A percentile compares a stretch with the other conserved stretches of the same genome.
phyloP scores from a whole-genome alignment of 1,140 invertebrate species.

The Drosophila bocki region DNA sequence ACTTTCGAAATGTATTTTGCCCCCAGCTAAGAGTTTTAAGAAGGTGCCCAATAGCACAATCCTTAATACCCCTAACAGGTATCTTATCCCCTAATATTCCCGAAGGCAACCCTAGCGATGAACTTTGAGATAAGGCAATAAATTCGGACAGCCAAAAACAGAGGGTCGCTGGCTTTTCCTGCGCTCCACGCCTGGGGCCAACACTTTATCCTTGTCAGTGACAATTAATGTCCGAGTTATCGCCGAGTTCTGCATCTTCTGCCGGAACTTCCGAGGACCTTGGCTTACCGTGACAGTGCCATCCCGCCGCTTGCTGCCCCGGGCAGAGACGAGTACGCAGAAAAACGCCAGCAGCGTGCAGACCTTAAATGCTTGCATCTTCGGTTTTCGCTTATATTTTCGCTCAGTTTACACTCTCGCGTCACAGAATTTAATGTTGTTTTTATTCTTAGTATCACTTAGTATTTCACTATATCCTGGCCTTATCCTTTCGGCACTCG shows the following conservation, averaged over 20 bases:
- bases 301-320: slow-evolving; percentile 51
- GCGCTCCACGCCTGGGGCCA: background rate
- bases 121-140: slow-evolving; percentile 30
- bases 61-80: background rate
- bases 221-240: slow-evolving; percentile 30
- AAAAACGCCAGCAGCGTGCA: slow-evolving; percentile 58
- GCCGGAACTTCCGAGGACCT: slow-evolving; percentile 1
- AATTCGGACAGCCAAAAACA: slow-evolving; percentile 18
- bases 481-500: slow-evolving; percentile 40
- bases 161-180: background rate
- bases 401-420: slow-evolving; percentile 7
- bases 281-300: slow-evolving; percentile 63
- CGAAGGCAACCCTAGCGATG: slow-evolving; percentile 7
- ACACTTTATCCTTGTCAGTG: slow-evolving; percentile 44
- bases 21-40: too few relatives aligned
- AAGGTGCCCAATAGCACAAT: slow-evolving; percentile 1
- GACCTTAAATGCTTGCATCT: slow-evolving; percentile 66
- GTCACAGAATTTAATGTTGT: background rate
- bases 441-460: slow-evolving; percentile 34
- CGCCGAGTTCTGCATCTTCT: slow-evolving; percentile 9
- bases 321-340: slow-evolving; percentile 58
- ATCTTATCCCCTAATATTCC: slow-evolving; percentile 1
- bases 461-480: slow-evolving; percentile 52
- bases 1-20: background rate
- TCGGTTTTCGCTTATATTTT: slow-evolving; percentile 12